Conservation (phyloP, 2,797 vertebrate genomes). For the Hafferia zeledoni region DNA sequence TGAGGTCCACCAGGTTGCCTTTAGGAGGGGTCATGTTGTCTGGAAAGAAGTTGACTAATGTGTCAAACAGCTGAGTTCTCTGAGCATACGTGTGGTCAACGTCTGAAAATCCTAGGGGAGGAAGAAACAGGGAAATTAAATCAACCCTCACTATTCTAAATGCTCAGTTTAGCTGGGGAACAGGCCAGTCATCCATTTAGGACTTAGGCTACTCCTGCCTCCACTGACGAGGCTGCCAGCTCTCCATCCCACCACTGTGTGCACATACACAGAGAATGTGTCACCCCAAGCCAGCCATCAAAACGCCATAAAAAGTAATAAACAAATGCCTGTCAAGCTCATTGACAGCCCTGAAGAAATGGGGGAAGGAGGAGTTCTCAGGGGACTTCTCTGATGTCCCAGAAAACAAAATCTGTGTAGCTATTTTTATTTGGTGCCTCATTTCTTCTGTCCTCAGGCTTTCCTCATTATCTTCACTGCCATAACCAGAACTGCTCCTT, state of each 20-base stretch:
- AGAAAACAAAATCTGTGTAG: slow-evolving; percentile 25
- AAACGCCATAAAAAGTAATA: background rate
- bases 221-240: background rate
- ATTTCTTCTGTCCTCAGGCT: slow-evolving; percentile 23
- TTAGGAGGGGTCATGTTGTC: slow-evolving; percentile 99
- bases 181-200: background rate
- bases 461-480: slow-evolving; percentile 15
- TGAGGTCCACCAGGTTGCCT: slow-evolving; percentile 98
- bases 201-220: background rate
- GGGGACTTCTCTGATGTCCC: background rate
- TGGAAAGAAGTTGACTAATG: slow-evolving; percentile 97
- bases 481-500: background rate
- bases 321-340: background rate
- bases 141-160: background rate
- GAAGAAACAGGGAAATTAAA: background rate
- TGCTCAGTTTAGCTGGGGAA: background rate
- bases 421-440: slow-evolving; percentile 56
- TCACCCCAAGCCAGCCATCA: background rate
- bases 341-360: background rate
- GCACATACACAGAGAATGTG: background rate
- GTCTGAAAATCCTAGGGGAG: slow-evolving; percentile 90
- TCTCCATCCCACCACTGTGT: rapidly evolving
- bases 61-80: slow-evolving; percentile 97
- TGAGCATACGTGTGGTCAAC: slow-evolving; percentile 97
- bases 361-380: background rate